A percentile compares a stretch with the other conserved stretches of the same genome.
Evolutionary conservation across 2,113 vertebrate genomes (phyloP).

Genomic region (Lepisosteus oculatus): DNA sequence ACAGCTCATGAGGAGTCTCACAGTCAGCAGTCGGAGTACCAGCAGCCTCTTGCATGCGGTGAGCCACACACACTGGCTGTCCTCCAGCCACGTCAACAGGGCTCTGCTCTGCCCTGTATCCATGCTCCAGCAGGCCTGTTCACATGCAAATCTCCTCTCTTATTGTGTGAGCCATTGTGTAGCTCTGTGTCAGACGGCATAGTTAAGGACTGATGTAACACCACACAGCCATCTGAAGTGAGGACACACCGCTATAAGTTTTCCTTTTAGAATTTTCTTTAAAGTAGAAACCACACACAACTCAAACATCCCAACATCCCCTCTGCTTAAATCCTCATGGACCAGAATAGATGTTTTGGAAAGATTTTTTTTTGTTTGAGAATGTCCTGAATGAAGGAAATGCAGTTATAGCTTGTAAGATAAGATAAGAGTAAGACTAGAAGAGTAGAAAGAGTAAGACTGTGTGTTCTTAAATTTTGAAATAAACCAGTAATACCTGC

Average conservation of each 20-base stretch:
- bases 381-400: too few species aligned
- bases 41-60: neutral
- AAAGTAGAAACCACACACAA: neutral
- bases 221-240: neutral
- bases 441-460: too few species aligned
- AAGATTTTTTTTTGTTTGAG: too few species aligned
- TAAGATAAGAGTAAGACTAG: too few species aligned
- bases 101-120: neutral
- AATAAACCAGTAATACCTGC: too few species aligned
- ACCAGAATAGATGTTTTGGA: too few species aligned
- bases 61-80: neutral
- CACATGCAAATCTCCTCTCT: neutral
- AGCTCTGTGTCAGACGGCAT: neutral
- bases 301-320: too few species aligned
- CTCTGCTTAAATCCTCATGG: too few species aligned
- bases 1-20: too few species aligned
- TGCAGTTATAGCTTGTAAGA: too few species aligned
- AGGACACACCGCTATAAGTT: neutral
- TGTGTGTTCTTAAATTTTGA: too few species aligned
- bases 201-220: slow-evolving; percentile 2
- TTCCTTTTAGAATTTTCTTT: neutral
- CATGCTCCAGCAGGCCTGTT: neutral
- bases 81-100: neutral
- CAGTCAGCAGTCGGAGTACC: too few species aligned
- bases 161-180: neutral